phyloP scores from a whole-genome alignment of 2,113 vertebrate species.

The Mionectes macconnelli region DNA sequence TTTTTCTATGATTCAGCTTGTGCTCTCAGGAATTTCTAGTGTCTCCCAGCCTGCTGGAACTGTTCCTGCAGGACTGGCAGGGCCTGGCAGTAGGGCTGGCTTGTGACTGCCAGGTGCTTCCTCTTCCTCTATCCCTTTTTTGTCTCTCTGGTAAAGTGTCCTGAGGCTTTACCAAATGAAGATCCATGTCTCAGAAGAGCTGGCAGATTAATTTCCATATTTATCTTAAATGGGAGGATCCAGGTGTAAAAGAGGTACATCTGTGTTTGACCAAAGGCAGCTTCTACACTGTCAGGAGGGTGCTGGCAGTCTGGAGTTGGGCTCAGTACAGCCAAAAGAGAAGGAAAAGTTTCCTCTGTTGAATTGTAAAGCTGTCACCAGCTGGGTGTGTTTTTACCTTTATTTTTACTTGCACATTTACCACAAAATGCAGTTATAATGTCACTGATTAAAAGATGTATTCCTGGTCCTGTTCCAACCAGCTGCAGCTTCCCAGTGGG shows the following conservation, averaged over 20 bases:
- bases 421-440: neutral
- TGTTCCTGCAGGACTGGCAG: neutral
- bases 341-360: neutral
- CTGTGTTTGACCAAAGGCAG: neutral
- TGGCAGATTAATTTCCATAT: neutral
- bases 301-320: accelerated
- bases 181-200: neutral
- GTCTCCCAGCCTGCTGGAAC: neutral
- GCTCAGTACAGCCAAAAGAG: neutral
- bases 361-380: neutral
- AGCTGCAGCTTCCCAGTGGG: neutral
- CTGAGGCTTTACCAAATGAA: neutral
- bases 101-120: neutral
- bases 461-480: neutral
- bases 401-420: neutral
- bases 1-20: neutral
- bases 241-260: neutral
- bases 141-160: neutral
- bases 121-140: neutral
- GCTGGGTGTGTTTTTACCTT: neutral
- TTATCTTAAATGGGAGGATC: neutral
- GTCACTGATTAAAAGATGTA: neutral
- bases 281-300: neutral
- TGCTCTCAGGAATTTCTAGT: neutral
- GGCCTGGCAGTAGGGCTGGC: accelerated